phyloP scores from a whole-genome alignment of 2,888 invertebrate species.

The Adela reaumurella region DNA sequence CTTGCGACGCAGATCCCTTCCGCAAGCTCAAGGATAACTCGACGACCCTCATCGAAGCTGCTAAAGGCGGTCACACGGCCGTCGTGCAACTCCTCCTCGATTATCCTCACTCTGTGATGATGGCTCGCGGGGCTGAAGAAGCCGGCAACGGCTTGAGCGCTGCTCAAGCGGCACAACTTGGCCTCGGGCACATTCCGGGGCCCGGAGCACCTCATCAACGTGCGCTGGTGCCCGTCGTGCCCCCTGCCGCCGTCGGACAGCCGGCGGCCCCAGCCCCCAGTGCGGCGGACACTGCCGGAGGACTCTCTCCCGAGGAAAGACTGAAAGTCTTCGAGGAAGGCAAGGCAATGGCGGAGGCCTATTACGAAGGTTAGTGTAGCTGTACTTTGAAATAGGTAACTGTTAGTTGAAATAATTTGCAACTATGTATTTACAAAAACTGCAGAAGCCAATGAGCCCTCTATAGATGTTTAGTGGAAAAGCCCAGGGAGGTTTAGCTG shows the following conservation, averaged over 20 bases:
- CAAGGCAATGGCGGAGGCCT: too few species aligned
- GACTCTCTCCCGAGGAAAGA: too few species aligned
- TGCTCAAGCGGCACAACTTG: conserved; percentile 44
- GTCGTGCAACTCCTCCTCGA: conserved; percentile 94
- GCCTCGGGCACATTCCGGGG: conserved; percentile 35
- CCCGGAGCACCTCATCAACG: conserved; percentile 28
- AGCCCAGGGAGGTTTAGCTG: too few species aligned
- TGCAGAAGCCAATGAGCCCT: too few species aligned
- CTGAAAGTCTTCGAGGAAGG: too few species aligned
- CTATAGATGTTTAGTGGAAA: too few species aligned
- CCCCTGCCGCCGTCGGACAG: conserved; percentile 17
- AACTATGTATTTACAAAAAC: too few species aligned
- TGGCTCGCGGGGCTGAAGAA: conserved; percentile 50
- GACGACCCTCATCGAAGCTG: conserved; percentile 97
- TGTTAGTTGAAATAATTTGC: too few species aligned
- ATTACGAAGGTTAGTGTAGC: too few species aligned
- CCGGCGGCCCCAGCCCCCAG: conserved; percentile 19
- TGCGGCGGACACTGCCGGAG: conserved; percentile 16
- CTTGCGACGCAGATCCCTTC: conserved; percentile 91
- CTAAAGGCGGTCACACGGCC: conserved; percentile 94
- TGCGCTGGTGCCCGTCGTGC: conserved; percentile 26
- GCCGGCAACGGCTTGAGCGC: conserved; percentile 28
- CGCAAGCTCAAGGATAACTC: conserved; percentile 98
- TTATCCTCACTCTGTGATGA: conserved; percentile 83
- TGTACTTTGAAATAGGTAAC: too few species aligned